Evolutionary conservation across 92 coral and sea anemone genomes (phyloP), one percentile per base, ranked within the genome.

Genomic region (Siderastrea radians): DNA sequence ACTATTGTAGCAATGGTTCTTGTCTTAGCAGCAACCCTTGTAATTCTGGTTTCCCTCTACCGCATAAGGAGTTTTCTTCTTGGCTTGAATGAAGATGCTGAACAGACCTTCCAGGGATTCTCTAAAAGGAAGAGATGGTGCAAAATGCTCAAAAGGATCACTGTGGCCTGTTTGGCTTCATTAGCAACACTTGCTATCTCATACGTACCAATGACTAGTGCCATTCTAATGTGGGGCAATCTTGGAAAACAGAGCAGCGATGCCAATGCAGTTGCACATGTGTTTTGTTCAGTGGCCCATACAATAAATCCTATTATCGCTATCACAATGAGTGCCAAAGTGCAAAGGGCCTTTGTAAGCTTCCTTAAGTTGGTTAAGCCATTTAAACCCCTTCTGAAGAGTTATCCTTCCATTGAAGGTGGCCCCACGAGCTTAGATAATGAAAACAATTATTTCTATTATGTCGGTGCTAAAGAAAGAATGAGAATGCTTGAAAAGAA

Each of bases 291-390:
- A 0, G 6, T 74, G 13, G 14, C 78, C 57, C 78, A 74, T 47
- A 74, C 78, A 14, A 8, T 51, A 6, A 74, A 74, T 52, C 78
- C 78, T 49, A 11, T 74, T 1, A 51, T 74, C 11, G 78, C 78
- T 51, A 74, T 50, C 9, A 61, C 78, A n/a, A 52, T 74, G 78
- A 74, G 78, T 7, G 2, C 46, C 7, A 74, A 47, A 6, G 3
- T 74, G 5, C 60, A 74, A 61, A 74, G 17, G 43, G 78, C 78
- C 5, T 51, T 74, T 4, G 15, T 74, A 17, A 50, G 48, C 8
- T 43, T 19, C 15, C 15, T 74, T 16, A 74, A 16, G 76, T 72
- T 52, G 0, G n/a, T 72, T 72, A 3, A 72, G 11, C 76, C 57
- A 49, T 72, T 49, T 2, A 51, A 49, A 19, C 15, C 76, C 1